Percentiles rank a stretch among this genome's conserved stretches.
These are phyloP conservation scores for Andrena praecox DNA, from an alignment of 2,888 invertebrate genomes.

Conservation along the genomic window DNA sequence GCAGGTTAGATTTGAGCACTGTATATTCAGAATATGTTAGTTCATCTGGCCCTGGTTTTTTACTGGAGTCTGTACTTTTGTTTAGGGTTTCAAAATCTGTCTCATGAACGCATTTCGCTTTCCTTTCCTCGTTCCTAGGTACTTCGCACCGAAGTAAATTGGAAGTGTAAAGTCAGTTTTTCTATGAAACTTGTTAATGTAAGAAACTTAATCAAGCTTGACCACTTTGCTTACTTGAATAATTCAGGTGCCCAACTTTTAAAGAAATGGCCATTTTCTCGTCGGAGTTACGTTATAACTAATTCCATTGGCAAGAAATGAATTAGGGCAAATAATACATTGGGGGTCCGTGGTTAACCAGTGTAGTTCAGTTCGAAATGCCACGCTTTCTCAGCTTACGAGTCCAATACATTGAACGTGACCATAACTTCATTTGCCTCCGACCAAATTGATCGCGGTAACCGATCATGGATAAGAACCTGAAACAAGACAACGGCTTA, in stretches of 20 bases:
- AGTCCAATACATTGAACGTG: not conserved
- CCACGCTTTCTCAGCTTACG: slow-evolving; percentile 22
- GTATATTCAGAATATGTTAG: no score
- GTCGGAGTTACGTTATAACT: not conserved
- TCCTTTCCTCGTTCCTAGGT: no score
- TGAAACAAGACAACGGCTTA: not conserved
- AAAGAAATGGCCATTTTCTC: not conserved
- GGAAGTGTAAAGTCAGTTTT: no score
- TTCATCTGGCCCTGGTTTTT: no score
- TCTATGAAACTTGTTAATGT: no score
- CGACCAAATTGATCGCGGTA: not conserved
- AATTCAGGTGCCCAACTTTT: not conserved
- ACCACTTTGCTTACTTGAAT: no score
- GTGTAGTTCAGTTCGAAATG: not conserved
- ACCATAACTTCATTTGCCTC: not conserved
- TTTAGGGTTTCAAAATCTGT: no score
- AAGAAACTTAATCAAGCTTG: no score
- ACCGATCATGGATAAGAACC: not conserved
- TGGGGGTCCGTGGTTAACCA: not conserved
- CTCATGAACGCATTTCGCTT: no score
- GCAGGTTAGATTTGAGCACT: no score
- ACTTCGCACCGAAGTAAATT: no score
- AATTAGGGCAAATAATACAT: not conserved
- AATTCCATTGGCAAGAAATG: not conserved
- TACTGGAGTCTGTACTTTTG: no score